Evolutionary conservation across 2,113 vertebrate genomes (phyloP), one percentile per base, ranked within the genome.

Genomic region (Thinocorus orbignyianus): DNA sequence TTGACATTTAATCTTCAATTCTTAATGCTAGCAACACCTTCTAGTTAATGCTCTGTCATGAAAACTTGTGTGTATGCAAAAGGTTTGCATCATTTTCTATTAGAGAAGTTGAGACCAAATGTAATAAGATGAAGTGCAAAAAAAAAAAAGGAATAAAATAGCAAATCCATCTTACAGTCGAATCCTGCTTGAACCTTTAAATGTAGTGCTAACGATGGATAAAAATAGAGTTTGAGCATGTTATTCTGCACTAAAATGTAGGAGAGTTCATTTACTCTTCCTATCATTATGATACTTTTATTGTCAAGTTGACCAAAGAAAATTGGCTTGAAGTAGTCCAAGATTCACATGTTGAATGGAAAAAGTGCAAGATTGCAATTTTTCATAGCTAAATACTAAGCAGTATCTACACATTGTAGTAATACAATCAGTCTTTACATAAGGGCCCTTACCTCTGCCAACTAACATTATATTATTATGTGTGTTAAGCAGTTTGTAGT

Each of bases 391-490:
- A 16, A 44, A 48, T 85, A 5, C 44, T 72, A 5, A 66, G 22
- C 10, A 49, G 24, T 15, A 16, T 58, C 25, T 42, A 15, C 57
- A 57, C 8, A 15, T 7, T 58, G 48, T 18, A 39, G 28, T 65
- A 39, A 23, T 57, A 4, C 6, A 48, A 33, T 42, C 17, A 26
- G 0, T 60, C 18, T 78, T 81, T 49, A 28, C 20, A 12, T 8
- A 13, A 66, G 33, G 28, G 11, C 64, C 81, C 44, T 60, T 52
- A 17, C 4, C 25, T 61, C 13, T 55, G 35, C 33, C 60, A n/a
- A 25, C 18, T 49, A 17, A 19, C 8, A 3, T 22, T n/a, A 0
- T 20, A 1, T 46, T 76, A 4, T 39, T 72, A 3, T 11, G 6
- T 12, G 0, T 19, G 3, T 69, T 51, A 28, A 52, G 13, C n/a